Conservation (phyloP, 2,888 invertebrate species). For the Diarsia mendica region DNA sequence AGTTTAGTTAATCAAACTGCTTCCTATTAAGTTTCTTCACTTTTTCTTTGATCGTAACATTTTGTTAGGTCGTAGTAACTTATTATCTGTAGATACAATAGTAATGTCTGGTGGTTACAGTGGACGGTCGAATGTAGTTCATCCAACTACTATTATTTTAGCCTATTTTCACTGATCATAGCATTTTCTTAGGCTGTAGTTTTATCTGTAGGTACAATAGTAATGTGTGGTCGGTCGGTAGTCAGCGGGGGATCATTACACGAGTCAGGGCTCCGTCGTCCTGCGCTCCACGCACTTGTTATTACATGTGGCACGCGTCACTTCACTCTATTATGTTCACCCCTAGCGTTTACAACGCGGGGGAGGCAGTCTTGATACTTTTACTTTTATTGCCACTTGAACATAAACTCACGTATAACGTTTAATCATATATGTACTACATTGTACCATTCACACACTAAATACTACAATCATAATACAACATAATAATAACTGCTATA, state of each 20-base stretch:
- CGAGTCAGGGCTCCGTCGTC: slow-evolving; percentile 14
- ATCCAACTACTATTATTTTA: background rate
- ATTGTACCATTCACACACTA: no score
- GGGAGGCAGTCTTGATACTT: slow-evolving; percentile 61
- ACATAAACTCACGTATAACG: background rate
- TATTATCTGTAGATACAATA: background rate
- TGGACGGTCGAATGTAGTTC: slow-evolving; percentile 47
- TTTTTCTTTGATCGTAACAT: background rate
- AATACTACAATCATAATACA: no score
- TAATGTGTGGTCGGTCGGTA: background rate
- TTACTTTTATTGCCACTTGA: slow-evolving; percentile 39
- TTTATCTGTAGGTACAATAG: background rate
- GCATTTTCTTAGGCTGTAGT: background rate
- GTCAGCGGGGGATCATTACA: slow-evolving; percentile 68
- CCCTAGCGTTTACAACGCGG: slow-evolving; percentile 52
- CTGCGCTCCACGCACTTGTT: slow-evolving; percentile 69
- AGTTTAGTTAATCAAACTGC: background rate
- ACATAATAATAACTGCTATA: background rate
- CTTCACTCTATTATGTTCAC: slow-evolving; percentile 73
- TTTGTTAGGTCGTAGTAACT: background rate
- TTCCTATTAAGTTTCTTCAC: background rate
- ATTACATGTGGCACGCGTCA: slow-evolving; percentile 81
- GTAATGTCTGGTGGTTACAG: background rate
- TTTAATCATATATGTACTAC: background rate
- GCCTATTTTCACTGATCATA: background rate